Evolutionary conservation across 2,797 vertebrate genomes (phyloP), one percentile per base, ranked within the genome.

Genomic region (Streptopelia turtur): DNA sequence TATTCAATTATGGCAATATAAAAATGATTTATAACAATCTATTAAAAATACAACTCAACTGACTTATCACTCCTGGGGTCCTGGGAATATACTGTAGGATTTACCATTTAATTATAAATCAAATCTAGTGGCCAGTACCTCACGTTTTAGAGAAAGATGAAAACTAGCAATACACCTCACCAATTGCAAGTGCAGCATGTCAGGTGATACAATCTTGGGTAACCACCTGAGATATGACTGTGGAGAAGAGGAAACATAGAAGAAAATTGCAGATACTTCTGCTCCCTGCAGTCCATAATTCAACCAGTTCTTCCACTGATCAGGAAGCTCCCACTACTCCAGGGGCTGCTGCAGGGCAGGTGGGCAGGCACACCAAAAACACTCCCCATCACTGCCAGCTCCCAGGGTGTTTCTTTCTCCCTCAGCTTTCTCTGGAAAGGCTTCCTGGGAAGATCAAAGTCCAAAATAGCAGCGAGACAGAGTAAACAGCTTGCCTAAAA

Each of bases 11-110:
- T 2, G 1, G 89, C 92, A 94, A 92, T 89, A 93, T 95, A 96
- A 95, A 95, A 95, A 92, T 94, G 86, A 96, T 96, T 95, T 96
- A 95, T 95, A 93, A 75, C 85, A 66, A 95, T 92, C 95, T 96
- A 95, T 95, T 96, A 92, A 93, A 95, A 96, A 92, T 94, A 94
- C 76, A 92, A 39, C 90, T 95, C 79, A 78, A 81, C 89, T 75
- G 84, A 95, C 94, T 96, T 95, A 95, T 85, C 78, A 75, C 78
- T 94, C 65, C 68, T 75, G 82, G 61, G 75, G 64, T 95, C 92
- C 90, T 89, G 81, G 78, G 75, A 96, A 96, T 90, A 93, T 69
- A 85, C 86, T 78, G 64, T 59, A 89, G 57, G 61, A 94, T 90
- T 93, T 93, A 53, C 55, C 79, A 83, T 83, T 90, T 95, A 76